These are phyloP conservation scores for Sarcophaga variegata DNA, from an alignment of 2,888 invertebrate genomes.

Conservation along the genomic window DNA sequence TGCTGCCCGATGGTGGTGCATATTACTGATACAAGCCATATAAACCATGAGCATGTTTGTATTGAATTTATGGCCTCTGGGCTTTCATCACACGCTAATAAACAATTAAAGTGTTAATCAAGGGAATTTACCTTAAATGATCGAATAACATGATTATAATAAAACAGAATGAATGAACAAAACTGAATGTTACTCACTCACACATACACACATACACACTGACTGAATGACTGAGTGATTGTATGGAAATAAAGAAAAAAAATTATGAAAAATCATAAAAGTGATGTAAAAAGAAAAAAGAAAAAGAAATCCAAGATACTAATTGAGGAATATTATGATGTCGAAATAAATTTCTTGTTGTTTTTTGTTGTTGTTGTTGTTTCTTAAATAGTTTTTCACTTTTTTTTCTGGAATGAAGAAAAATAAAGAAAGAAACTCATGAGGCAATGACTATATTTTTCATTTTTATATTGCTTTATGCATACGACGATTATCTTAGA, in stretches of 20 bases:
- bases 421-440: neutral
- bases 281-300: conserved; percentile 6
- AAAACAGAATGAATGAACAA: conserved; percentile 37
- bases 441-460: neutral
- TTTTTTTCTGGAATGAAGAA: too few relatives aligned
- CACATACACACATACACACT: too few relatives aligned
- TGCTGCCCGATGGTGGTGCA: neutral
- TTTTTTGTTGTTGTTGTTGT: neutral
- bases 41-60: neutral
- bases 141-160: conserved; percentile 58
- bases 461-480: neutral
- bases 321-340: conserved; percentile 35
- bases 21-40: conserved; percentile 5
- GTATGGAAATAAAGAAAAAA: neutral
- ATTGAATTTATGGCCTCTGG: conserved; percentile 45
- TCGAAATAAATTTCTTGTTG: neutral
- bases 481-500: neutral
- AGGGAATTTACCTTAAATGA: conserved; percentile 54
- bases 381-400: neutral
- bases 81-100: conserved; percentile 65
- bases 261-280: conserved; percentile 20
- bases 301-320: neutral
- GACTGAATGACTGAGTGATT: neutral
- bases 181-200: neutral
- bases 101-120: conserved; percentile 65